Percentiles rank a stretch among this genome's conserved stretches.
phyloP scores from a whole-genome alignment of 1,140 invertebrate genomes.

The Macrosteles quadrilineatus region DNA sequence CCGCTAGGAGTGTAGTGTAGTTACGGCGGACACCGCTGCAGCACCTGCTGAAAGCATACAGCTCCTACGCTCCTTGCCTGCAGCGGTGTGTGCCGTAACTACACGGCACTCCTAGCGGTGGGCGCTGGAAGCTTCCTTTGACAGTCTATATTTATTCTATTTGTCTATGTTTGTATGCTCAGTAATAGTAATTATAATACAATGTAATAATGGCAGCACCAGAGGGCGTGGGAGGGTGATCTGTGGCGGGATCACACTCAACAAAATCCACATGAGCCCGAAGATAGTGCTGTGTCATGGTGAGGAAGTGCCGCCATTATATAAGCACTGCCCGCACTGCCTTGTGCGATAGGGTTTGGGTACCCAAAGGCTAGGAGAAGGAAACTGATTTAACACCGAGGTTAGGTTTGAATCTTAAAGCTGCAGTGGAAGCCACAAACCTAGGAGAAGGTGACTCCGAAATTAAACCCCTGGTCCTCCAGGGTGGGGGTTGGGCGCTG shows the following conservation, averaged over 20 bases:
- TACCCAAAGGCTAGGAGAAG: slow-evolving; percentile 27
- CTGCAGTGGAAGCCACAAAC: slow-evolving; percentile 4
- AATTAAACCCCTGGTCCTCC: slow-evolving; percentile 22
- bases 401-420: background rate
- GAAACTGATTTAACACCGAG: slow-evolving; percentile 13
- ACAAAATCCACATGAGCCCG: background rate
- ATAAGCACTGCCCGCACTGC: background rate
- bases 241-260: slow-evolving; percentile 18
- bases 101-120: too few species aligned
- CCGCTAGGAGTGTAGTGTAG: too few species aligned
- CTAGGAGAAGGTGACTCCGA: slow-evolving; percentile 25
- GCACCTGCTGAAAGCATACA: too few species aligned
- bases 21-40: too few species aligned
- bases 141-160: too few species aligned
- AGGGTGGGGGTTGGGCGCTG: slow-evolving; percentile 34
- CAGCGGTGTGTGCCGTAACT: too few species aligned
- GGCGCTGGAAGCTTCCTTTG: too few species aligned
- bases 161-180: too few species aligned
- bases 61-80: too few species aligned
- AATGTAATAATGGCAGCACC: too few species aligned
- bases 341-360: background rate
- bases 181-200: too few species aligned
- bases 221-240: slow-evolving; percentile 15
- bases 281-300: background rate
- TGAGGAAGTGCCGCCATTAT: slow-evolving; percentile 22